phyloP scores from a whole-genome alignment of 2,113 vertebrate species.

The Pedetes capensis region DNA sequence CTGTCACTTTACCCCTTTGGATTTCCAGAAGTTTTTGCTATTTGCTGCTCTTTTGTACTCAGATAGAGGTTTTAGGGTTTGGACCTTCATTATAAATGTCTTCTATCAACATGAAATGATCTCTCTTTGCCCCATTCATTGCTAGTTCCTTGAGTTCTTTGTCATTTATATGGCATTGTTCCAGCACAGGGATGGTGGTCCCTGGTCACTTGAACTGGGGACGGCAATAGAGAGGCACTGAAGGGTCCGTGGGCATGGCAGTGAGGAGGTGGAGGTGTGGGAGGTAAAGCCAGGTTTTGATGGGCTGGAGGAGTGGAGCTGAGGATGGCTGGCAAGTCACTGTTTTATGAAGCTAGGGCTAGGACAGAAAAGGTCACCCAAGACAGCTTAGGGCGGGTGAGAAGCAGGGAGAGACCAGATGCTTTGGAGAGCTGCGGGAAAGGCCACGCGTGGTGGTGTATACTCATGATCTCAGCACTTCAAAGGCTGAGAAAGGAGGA shows the following conservation, averaged over 20 bases:
- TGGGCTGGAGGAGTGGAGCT: neutral
- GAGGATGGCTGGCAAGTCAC: rapidly evolving
- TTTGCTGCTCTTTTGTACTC: neutral
- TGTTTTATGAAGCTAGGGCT: neutral
- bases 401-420: neutral
- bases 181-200: neutral
- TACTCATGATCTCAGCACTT: neutral
- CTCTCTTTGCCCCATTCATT: neutral
- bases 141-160: neutral
- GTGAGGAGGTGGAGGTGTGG: too few species aligned
- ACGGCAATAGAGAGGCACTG: neutral
- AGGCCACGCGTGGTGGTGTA: neutral
- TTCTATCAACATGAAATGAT: neutral
- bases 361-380: neutral
- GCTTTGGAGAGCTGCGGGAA: neutral
- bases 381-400: too few species aligned
- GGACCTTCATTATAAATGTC: neutral
- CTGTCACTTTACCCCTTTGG: neutral
- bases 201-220: neutral
- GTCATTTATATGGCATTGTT: rapidly evolving
- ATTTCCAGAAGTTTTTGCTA: neutral
- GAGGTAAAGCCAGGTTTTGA: neutral
- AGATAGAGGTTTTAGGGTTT: neutral
- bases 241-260: neutral
- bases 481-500: neutral